Evolutionary conservation across 2,888 invertebrate genomes (phyloP), one percentile per base, ranked within the genome.

Genomic region (Andrena minutula): DNA sequence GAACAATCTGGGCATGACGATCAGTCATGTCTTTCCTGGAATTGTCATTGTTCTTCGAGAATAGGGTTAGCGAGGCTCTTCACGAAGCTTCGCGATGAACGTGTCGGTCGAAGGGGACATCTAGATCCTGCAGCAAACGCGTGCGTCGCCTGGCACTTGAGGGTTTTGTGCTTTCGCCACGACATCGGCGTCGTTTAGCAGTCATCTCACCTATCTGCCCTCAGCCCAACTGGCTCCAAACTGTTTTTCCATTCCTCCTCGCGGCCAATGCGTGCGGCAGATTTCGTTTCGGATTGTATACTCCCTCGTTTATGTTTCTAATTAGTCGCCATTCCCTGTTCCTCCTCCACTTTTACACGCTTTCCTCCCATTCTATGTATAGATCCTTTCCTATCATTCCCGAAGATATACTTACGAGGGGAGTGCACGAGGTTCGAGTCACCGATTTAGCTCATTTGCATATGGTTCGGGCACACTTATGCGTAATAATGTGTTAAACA

Each of bases 1-100:
- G 41, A 28, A 28, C 20, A 41, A 61, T 69, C 32, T 10, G 26
- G 16, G 10, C 20, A 35, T 26, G 20, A 23, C 16, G 47, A 69
- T 26, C 51, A 32, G 28, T 61, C n/a, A 16, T 23, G 66, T 64
- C 4, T n/a, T 51, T 65, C 35, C 32, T 10, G 79, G 69, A 70
- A 65, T 70, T 64, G 78, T 70, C 41, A 65, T 74, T 58, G 79
- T 65, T 69, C 30, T 30, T 63, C 51, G 53, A 51, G 58, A 58
- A 65, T 64, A 85, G 83, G 82, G 84, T 85, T 83, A 72, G 80
- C 76, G 79, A 86, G 84, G 85, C 90, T 90, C 87, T 90, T 92
- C 90, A 89, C 89, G 90, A 84, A 91, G 90, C 91, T 91, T 86
- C 87, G 84, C 84, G 90, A 90, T 90, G 91, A 91, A 91, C 89